phyloP scores from a whole-genome alignment of 2,113 vertebrate species.

The Leptocoma aspasia region DNA sequence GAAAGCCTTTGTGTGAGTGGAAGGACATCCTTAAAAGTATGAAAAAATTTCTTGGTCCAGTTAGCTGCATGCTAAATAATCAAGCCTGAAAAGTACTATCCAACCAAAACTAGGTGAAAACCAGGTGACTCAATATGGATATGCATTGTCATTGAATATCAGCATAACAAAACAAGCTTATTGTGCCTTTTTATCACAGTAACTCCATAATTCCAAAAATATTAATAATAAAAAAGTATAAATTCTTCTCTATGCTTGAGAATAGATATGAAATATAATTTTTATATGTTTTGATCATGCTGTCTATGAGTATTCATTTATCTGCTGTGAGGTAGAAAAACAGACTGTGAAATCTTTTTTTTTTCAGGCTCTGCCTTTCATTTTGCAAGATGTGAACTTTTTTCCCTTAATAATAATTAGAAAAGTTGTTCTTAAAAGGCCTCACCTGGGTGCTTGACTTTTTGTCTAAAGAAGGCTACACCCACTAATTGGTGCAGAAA shows the following conservation, averaged over 20 bases:
- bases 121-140: background rate
- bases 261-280: background rate
- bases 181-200: background rate
- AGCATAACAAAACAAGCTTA: background rate
- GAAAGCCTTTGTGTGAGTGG: background rate
- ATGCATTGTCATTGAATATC: background rate
- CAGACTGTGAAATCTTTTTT: background rate
- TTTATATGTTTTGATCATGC: background rate
- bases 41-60: background rate
- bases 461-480: background rate
- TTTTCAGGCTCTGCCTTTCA: background rate
- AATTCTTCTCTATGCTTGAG: background rate
- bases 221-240: background rate
- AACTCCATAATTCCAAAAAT: background rate
- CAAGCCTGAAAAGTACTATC: background rate
- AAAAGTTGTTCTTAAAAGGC: background rate
- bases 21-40: background rate
- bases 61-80: background rate
- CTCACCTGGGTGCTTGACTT: background rate
- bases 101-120: background rate
- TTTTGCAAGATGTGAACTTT: background rate
- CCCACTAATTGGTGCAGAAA: background rate
- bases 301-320: background rate
- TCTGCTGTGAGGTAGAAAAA: background rate
- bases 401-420: background rate